phyloP scores from a whole-genome alignment of 2,797 vertebrate genomes.

The Thamnophis elegans region DNA sequence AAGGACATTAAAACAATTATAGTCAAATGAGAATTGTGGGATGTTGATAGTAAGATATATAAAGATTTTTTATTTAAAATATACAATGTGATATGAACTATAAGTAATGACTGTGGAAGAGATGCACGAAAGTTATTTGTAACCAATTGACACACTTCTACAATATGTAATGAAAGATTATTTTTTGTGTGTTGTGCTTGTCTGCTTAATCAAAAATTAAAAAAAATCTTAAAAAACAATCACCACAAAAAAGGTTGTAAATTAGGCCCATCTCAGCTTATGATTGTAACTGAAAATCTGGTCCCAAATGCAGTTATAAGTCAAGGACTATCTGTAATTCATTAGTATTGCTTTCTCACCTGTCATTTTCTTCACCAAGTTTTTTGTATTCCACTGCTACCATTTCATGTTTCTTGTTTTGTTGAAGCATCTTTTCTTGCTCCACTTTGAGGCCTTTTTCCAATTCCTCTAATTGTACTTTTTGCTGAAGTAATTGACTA shows the following conservation, averaged over 20 bases:
- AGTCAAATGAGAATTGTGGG: too few species aligned
- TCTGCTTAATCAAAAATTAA: too few species aligned
- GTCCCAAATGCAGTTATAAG: neutral
- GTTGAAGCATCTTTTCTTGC: conserved; percentile 89
- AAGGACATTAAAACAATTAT: too few species aligned
- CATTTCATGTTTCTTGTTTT: conserved; percentile 84
- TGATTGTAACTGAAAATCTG: neutral
- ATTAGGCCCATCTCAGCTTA: neutral
- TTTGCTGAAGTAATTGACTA: conserved; percentile 92
- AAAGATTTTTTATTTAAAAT: too few species aligned
- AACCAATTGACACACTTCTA: too few species aligned
- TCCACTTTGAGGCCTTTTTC: conserved; percentile 89
- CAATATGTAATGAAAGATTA: too few species aligned
- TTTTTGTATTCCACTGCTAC: conserved; percentile 84
- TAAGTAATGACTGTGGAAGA: too few species aligned
- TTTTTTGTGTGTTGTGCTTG: too few species aligned
- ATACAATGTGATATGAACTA: too few species aligned
- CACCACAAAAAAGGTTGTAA: neutral
- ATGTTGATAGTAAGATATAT: too few species aligned
- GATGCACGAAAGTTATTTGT: too few species aligned
- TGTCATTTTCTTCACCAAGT: conserved; percentile 87
- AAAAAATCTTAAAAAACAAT: too few species aligned
- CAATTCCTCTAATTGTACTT: conserved; percentile 90
- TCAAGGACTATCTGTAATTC: neutral
- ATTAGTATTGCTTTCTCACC: conserved; percentile 69